Conservation (phyloP, 2,113 vertebrate species). For the Morone saxatilis region DNA sequence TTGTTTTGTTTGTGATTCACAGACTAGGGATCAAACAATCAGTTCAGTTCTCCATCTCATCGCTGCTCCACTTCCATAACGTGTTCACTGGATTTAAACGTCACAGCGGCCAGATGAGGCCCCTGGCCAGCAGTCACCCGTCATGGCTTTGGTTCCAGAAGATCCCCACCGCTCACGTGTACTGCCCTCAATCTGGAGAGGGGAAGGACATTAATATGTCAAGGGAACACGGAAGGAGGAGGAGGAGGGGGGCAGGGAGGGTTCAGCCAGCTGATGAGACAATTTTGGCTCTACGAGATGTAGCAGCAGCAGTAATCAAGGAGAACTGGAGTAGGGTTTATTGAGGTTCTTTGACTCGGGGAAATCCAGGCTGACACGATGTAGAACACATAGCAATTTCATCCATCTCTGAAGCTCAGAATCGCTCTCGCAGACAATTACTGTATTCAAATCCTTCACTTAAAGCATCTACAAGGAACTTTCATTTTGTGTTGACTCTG, state of each 20-base stretch:
- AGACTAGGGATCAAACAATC: conserved; percentile 6
- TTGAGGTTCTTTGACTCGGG: conserved; percentile 37
- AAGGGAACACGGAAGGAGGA: conserved; percentile 34
- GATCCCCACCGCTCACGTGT: conserved; percentile 62
- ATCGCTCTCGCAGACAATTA: not conserved
- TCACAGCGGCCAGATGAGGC: conserved; percentile 48
- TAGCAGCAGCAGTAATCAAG: conserved; percentile 45
- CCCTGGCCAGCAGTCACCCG: conserved; percentile 25
- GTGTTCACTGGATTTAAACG: conserved; percentile 36
- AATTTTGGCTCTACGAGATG: conserved; percentile 34
- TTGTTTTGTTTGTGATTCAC: conserved; percentile 6
- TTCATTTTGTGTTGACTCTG: too few species aligned
- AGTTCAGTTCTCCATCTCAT: not conserved
- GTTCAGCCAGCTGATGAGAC: conserved; percentile 55
- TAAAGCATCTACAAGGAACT: too few species aligned
- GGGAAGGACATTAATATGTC: conserved; percentile 61
- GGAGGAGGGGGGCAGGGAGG: conserved; percentile 25
- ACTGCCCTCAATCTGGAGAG: conserved; percentile 59
- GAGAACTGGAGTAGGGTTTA: conserved; percentile 39
- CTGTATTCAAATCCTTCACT: too few species aligned
- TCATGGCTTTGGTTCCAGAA: conserved; percentile 33
- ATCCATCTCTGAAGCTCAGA: conserved; percentile 14
- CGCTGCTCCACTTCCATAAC: conserved; percentile 45
- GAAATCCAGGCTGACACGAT: conserved; percentile 53
- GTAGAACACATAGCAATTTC: conserved; percentile 35